phyloP scores from a whole-genome alignment of 2,888 invertebrate genomes.

The Cephonodes hylas region DNA sequence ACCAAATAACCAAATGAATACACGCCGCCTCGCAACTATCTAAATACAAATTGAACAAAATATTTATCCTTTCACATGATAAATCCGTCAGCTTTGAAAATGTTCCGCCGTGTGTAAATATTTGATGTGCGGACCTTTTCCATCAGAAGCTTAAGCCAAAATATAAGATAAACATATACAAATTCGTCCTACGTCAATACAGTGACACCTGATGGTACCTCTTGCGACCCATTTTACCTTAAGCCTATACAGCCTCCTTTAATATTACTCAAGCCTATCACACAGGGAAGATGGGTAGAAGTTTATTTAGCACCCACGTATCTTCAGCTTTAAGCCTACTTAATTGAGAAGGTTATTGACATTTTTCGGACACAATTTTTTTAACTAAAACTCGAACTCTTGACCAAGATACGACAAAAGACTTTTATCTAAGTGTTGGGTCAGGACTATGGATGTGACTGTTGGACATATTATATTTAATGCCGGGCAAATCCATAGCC shows the following conservation, averaged over 20 bases:
- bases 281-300: no score
- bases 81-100: slow-evolving; percentile 2
- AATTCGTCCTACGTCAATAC: slow-evolving; percentile 3
- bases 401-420: no score
- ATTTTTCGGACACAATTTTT: no score
- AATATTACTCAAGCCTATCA: no score
- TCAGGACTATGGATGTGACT: no score
- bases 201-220: not conserved
- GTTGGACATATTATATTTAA: no score
- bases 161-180: not conserved
- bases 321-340: no score
- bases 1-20: not conserved
- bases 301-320: no score
- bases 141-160: not conserved
- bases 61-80: not conserved
- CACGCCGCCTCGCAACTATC: not conserved
- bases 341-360: no score
- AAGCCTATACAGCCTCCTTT: no score
- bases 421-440: no score
- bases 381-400: no score
- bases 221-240: not conserved
- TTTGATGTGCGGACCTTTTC: not conserved
- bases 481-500: not conserved
- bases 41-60: not conserved
- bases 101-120: not conserved